These are phyloP conservation scores for Pseudopodoces humilis DNA, from an alignment of 2,113 vertebrate species.

Conservation along the genomic window DNA sequence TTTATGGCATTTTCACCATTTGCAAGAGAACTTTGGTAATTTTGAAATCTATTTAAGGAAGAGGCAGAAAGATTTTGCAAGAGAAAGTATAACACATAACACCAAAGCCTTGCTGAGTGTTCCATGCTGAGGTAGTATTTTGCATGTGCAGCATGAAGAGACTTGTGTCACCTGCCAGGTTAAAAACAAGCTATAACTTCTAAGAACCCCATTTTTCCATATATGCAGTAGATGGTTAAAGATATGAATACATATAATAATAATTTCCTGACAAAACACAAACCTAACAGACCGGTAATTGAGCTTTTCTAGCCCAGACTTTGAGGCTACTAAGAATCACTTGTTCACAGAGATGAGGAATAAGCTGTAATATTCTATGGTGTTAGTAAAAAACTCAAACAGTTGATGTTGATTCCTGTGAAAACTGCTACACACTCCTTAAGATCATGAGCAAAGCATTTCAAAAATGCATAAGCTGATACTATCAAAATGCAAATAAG, in stretches of 20 bases:
- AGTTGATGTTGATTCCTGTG: constrained; percentile 6
- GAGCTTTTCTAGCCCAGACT: neutral
- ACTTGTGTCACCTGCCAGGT: constrained; percentile 2
- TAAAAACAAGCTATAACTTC: constrained; percentile 3
- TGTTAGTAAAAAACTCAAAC: constrained; percentile 63
- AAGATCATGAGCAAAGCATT: constrained; percentile 61
- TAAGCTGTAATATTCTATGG: neutral
- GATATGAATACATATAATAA: neutral
- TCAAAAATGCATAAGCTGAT: constrained; percentile 24
- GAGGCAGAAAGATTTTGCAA: neutral
- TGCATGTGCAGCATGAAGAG: neutral
- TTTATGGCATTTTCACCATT: neutral
- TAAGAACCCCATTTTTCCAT: neutral
- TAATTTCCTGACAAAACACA: neutral
- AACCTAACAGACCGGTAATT: neutral
- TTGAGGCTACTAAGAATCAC: neutral
- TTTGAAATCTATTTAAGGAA: neutral
- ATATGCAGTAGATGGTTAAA: neutral
- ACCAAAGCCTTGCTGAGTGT: neutral
- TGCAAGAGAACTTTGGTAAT: neutral
- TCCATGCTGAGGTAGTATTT: constrained; percentile 10
- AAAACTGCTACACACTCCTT: constrained; percentile 10
- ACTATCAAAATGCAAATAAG: constrained; percentile 64
- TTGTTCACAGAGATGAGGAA: neutral
- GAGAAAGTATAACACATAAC: neutral